Base-by-base conservation (phyloP, 2,113 vertebrate species). In the Calyptomena viridis region DNA sequence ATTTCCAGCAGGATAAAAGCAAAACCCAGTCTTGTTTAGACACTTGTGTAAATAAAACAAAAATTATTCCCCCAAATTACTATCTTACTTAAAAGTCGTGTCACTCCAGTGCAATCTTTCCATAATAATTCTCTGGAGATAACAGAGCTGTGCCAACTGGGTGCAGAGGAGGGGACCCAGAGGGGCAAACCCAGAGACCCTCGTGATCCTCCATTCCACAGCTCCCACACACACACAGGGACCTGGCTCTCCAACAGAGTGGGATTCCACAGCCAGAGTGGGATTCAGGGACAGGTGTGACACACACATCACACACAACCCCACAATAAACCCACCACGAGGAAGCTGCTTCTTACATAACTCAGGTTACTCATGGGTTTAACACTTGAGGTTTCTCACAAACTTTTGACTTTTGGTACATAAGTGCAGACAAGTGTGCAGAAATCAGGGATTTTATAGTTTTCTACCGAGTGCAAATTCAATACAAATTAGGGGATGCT, bases 271-370 rank as follows among this genome's bases (percentile, higher is more conserved):
- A 5, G 0, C 49, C 12, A 37, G 37, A 58, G 25, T 1, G 75
- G 8, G 20, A 1, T 11, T 8, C 40, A 8, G 6, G 46, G 35
- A 6, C 24, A 27, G 7, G 24, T 0, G 2, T 20, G 49, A 52
- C 71, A 44, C 47, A 44, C 66, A 12, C 47, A 2, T 3, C 28
- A 6, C 1, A 11, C 42, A 8, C 35, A 19, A 14, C 4, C 12
- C 72, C 66, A 30, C 40, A 5, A 8, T 0, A 12, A 68, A 44
- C 28, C 20, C 7, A 9, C 17, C 64, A 1, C 0, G 1, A 23
- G 39, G 69, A 58, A 37, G 24, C 16, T 31, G 11, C 79, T 63
- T 25, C 91, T 49, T 56, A 14, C 20, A 71, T 8, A 4, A 2
- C 52, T n/a, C 72, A 14, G 53, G 19, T 8, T 5, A 18, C 31